Evolutionary conservation across 2,797 vertebrate species (phyloP).

Genomic region (Hozukius guyotensis): DNA sequence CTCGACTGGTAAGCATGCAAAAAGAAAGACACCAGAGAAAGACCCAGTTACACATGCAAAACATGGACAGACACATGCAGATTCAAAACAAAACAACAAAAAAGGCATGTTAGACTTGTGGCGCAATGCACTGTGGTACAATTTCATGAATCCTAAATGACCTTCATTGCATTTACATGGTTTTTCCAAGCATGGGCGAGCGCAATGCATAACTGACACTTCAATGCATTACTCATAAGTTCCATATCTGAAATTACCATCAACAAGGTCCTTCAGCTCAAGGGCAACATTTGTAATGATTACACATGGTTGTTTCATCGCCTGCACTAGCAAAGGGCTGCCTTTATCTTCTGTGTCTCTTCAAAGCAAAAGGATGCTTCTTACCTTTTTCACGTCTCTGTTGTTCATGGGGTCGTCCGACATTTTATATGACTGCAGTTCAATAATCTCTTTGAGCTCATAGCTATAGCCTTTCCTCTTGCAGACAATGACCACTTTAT

Average conservation of each 20-base stretch:
- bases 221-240: constrained; percentile 57
- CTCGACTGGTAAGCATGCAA: constrained; percentile 93
- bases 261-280: constrained; percentile 58
- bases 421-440: constrained; percentile 96
- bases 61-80: constrained; percentile 78
- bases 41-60: constrained; percentile 86
- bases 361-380: neutral
- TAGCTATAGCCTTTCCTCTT: constrained; percentile 96
- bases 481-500: constrained; percentile 98
- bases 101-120: constrained; percentile 69
- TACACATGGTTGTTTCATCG: constrained; percentile 25
- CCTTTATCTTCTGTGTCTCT: neutral
- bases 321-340: neutral
- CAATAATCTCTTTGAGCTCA: constrained; percentile 97
- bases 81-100: constrained; percentile 52
- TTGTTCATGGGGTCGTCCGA: constrained; percentile 98
- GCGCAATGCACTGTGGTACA: constrained; percentile 39
- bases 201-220: constrained; percentile 53
- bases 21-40: constrained; percentile 85
- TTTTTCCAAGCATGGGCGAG: constrained; percentile 58
- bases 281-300: constrained; percentile 62
- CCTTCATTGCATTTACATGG: constrained; percentile 62
- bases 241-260: constrained; percentile 67
- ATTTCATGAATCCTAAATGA: constrained; percentile 65
- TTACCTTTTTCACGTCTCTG: constrained; percentile 97